These are phyloP conservation scores for Trematomus loennbergii DNA, from an alignment of 2,113 vertebrate genomes.

Conservation along the genomic window DNA sequence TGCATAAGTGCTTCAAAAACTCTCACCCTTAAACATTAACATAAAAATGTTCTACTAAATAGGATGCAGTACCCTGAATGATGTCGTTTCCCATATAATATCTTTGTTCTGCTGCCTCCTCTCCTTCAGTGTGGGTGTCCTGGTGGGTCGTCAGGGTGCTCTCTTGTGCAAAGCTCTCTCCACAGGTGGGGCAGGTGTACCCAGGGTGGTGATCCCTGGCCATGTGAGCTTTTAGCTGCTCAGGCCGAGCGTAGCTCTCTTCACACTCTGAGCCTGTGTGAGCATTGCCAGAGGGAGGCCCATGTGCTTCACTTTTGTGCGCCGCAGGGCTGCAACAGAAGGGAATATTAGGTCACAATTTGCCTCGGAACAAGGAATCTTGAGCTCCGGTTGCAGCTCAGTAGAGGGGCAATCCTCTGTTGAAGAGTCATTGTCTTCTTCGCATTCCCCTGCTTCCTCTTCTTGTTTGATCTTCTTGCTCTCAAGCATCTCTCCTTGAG, in stretches of 20 bases:
- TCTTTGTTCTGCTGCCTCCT: slow-evolving; percentile 69
- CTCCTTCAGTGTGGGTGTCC: slow-evolving; percentile 73
- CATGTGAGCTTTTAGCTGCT: slow-evolving; percentile 74
- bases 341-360: slow-evolving; percentile 79
- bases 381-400: slow-evolving; percentile 53
- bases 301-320: slow-evolving; percentile 78
- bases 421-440: slow-evolving; percentile 24
- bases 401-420: slow-evolving; percentile 21
- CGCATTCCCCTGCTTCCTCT: background rate
- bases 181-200: slow-evolving; percentile 83
- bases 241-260: slow-evolving; percentile 65
- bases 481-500: slow-evolving; percentile 5
- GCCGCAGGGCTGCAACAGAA: slow-evolving; percentile 71
- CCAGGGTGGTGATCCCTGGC: slow-evolving; percentile 78
- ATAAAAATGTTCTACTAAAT: slow-evolving; percentile 9
- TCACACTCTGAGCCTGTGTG: slow-evolving; percentile 72
- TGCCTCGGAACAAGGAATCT: slow-evolving; percentile 78
- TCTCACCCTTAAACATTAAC: slow-evolving; percentile 16
- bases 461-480: slow-evolving; percentile 58
- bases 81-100: slow-evolving; percentile 42
- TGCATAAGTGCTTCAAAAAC: slow-evolving; percentile 34
- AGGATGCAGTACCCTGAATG: slow-evolving; percentile 2
- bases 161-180: slow-evolving; percentile 84
- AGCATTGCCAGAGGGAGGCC: slow-evolving; percentile 38
- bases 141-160: slow-evolving; percentile 83